Evolutionary conservation across 2,888 invertebrate species (phyloP).

Genomic region (Lathronympha strigana): DNA sequence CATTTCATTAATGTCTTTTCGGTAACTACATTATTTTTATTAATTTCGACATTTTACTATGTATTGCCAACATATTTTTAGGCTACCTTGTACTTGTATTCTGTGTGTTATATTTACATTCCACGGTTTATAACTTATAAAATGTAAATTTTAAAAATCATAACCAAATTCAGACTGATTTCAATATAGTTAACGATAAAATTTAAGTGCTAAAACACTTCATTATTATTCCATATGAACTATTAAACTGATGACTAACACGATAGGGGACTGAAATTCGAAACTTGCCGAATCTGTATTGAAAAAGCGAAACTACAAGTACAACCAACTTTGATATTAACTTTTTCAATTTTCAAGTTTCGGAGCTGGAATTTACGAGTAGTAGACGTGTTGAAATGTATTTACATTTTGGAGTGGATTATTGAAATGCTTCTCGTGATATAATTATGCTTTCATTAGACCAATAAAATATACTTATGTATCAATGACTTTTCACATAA

Average conservation of each 20-base stretch:
- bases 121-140: too few relatives aligned
- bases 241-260: conserved; percentile 7
- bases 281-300: conserved; percentile 14
- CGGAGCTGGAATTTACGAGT: background rate
- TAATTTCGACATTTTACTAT: too few relatives aligned
- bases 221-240: conserved; percentile 5
- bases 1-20: too few relatives aligned
- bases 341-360: conserved; percentile 16
- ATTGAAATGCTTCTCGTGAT: background rate
- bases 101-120: too few relatives aligned
- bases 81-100: too few relatives aligned
- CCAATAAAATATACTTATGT: too few relatives aligned
- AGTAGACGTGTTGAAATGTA: background rate
- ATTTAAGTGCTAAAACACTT: too few relatives aligned
- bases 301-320: conserved; percentile 10
- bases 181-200: background rate
- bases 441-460: too few relatives aligned
- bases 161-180: background rate
- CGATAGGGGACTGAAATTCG: background rate
- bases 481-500: too few relatives aligned
- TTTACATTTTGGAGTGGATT: background rate
- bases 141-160: conserved; percentile 4
- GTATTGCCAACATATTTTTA: too few relatives aligned
- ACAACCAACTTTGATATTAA: conserved; percentile 10
- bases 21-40: too few relatives aligned